Base-by-base conservation (phyloP, 2,888 invertebrate genomes). In the Patella depressa region DNA sequence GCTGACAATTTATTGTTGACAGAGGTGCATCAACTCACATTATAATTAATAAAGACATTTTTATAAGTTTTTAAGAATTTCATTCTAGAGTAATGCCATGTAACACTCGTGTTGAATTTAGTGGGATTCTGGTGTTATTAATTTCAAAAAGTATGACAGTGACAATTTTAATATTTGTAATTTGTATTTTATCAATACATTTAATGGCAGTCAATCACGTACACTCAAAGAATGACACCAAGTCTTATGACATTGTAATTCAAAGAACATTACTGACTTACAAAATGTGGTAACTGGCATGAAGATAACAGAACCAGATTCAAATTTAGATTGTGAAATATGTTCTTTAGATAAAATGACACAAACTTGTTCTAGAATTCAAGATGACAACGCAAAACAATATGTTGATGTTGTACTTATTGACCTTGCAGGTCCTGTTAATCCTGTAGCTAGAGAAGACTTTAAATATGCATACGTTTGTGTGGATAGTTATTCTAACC, bases 11-110 rank as follows among this genome's bases (percentile, higher is more conserved):
- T 81, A 11, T 81, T 24, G 84, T 84, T 17, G 84, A 83, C 57
- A 81, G 81, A 78, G 82, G 82, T 14, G 83, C 82, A 1, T 81
- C 83, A 53, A 53, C 81, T 14, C 83, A 84, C 70, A 81, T 83
- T 57, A 53, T 84, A 3, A 83, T 75, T 24, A 76, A 84, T 74
- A 70, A 79, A 74, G 55, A 75, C 57, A 76, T 75, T 55, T 84
- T 83, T 72, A 45, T 73, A 19, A 17, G 54, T 17, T 83, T 83
- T 74, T 75, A 71, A 79, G 11, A 55, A 70, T 14, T 83, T 83
- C 70, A 57, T 69, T 54, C 74, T 81, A 17, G 78, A 82, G 81
- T 12, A 53, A 77, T 59, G 79, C 71, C 11, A 17, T n/a, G 72
- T 70, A 14, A 57, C 29, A 19, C 59, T 19, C 74, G 59, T 12